phyloP scores from a whole-genome alignment of 2,797 vertebrate species.

The Syndactyla subalaris region DNA sequence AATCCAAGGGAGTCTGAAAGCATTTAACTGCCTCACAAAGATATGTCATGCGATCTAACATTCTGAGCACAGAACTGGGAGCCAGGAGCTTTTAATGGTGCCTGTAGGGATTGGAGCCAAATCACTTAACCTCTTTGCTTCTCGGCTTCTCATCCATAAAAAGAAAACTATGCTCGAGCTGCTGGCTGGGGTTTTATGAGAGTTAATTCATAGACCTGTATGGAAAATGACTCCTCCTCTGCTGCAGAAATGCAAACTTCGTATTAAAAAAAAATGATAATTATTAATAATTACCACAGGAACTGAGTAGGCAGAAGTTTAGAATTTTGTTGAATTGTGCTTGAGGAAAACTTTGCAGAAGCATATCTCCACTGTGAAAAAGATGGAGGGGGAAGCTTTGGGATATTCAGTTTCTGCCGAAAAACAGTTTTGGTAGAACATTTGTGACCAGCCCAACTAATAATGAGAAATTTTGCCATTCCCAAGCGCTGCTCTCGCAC shows the following conservation, averaged over 20 bases:
- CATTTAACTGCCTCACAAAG: constrained; percentile 67
- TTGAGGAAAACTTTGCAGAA: neutral
- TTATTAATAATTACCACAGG: constrained; percentile 1
- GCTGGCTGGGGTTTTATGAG: constrained; percentile 38
- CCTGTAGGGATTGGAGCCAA: constrained; percentile 54
- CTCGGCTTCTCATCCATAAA: constrained; percentile 52
- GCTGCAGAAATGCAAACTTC: constrained; percentile 11
- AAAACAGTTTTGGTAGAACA: neutral
- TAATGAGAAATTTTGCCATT: neutral
- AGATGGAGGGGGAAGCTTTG: neutral
- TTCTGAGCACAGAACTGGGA: constrained; percentile 68
- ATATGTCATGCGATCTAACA: constrained; percentile 69
- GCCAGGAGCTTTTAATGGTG: constrained; percentile 71
- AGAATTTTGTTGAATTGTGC: neutral
- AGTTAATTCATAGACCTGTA: constrained; percentile 63
- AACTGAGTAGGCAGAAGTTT: neutral
- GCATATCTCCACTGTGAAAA: neutral
- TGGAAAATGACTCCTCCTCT: constrained; percentile 49
- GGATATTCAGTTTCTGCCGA: neutral
- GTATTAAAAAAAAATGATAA: neutral
- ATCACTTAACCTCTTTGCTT: constrained; percentile 47
- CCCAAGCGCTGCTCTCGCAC: neutral
- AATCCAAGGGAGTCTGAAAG: constrained; percentile 59
- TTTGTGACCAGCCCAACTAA: neutral
- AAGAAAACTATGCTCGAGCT: constrained; percentile 13